Percentiles rank a stretch among this genome's conserved stretches.
Evolutionary conservation across 2,797 vertebrate genomes (phyloP).

Genomic region (Pseudochirops corinnae): DNA sequence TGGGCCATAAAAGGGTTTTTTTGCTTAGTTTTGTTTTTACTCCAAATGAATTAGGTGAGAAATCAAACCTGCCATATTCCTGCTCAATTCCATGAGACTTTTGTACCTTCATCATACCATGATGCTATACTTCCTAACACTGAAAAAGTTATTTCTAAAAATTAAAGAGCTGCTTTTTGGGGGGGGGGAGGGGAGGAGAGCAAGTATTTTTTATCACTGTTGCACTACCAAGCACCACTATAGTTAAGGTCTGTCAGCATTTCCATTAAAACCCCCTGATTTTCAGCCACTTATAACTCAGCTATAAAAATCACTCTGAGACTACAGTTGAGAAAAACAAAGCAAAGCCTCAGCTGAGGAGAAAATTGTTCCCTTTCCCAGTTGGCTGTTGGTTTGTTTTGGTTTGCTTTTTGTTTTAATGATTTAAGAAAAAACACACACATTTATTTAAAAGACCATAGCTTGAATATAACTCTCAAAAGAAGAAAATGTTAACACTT

Average conservation of each 20-base stretch:
- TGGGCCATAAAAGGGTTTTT: conserved; percentile 27
- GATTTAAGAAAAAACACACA: conserved; percentile 59
- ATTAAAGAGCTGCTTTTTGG: conserved; percentile 61
- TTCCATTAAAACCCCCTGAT: conserved; percentile 75
- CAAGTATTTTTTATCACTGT: conserved; percentile 65
- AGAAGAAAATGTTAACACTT: conserved; percentile 52
- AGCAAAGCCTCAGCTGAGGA: conserved; percentile 65
- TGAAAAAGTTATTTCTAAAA: conserved; percentile 66
- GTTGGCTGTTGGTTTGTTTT: conserved; percentile 61
- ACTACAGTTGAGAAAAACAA: conserved; percentile 66
- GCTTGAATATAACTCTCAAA: conserved; percentile 54
- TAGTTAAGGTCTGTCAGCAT: conserved; percentile 63
- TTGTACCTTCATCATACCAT: conserved; percentile 65
- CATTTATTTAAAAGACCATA: conserved; percentile 59
- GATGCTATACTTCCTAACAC: conserved; percentile 47
- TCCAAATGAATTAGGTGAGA: conserved; percentile 18
- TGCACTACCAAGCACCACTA: conserved; percentile 57
- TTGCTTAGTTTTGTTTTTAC: not conserved
- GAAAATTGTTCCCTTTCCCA: conserved; percentile 66
- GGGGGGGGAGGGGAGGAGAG: not conserved
- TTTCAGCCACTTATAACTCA: conserved; percentile 78
- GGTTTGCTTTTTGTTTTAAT: conserved; percentile 74
- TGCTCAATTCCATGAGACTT: conserved; percentile 62
- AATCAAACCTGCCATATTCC: conserved; percentile 44
- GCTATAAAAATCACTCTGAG: conserved; percentile 73